Conservation (phyloP, 2,113 vertebrate genomes). For the Paracanthobrama guichenoti region DNA sequence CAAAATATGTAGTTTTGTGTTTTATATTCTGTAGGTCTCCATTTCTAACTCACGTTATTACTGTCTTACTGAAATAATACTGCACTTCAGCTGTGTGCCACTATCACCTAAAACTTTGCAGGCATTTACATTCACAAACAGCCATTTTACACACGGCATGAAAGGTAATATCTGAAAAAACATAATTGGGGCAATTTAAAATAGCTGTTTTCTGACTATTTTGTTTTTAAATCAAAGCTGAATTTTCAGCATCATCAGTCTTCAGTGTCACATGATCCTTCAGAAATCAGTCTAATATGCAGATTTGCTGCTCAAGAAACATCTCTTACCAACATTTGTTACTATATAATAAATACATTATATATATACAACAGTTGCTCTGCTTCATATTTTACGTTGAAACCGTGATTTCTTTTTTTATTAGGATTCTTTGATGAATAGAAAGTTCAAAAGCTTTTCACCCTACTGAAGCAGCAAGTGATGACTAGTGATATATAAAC, state of each 20-base stretch:
- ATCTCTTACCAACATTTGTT: neutral
- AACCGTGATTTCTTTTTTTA: neutral
- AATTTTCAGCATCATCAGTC: neutral
- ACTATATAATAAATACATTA: no score
- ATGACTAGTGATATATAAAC: no score
- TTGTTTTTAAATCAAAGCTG: neutral
- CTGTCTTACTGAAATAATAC: no score
- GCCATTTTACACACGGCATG: no score
- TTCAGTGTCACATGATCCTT: neutral
- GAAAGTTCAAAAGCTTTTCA: neutral
- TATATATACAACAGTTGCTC: neutral
- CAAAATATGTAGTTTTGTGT: no score
- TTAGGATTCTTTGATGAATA: neutral
- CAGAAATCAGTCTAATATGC: neutral
- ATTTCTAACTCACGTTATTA: no score
- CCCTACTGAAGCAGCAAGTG: no score
- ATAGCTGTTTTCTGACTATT: neutral
- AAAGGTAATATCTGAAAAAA: no score
- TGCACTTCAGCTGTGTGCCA: no score
- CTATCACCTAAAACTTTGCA: no score
- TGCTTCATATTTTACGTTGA: neutral
- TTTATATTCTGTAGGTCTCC: no score
- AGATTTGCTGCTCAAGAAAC: neutral
- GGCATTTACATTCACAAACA: no score
- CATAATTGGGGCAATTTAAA: neutral